Evolutionary conservation across 35 echinoderm and acorn worm species (phyloP).

Genomic region (Ophiothrix spiculata): DNA sequence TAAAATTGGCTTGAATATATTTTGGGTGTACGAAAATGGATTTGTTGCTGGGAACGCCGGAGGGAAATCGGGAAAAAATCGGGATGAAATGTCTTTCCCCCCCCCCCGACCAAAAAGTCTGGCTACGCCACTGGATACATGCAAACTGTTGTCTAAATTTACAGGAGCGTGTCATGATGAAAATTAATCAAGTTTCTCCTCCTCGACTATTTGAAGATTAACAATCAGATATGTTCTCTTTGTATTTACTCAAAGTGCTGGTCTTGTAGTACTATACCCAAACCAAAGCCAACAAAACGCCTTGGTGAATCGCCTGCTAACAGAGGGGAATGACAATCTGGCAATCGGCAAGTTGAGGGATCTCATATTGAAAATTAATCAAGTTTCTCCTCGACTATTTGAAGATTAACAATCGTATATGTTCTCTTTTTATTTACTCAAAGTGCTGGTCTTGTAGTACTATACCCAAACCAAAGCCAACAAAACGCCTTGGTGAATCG

Average conservation of each 20-base stretch:
- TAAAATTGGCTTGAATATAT: too few species aligned
- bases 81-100: too few species aligned
- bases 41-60: too few species aligned
- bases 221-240: neutral
- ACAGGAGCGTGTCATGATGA: too few species aligned
- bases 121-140: too few species aligned
- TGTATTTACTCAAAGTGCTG: slow-evolving; percentile 49
- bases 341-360: slow-evolving; percentile 53
- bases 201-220: neutral
- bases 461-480: slow-evolving; percentile 45
- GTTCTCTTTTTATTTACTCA: neutral
- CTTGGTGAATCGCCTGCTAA: slow-evolving; percentile 51
- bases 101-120: too few species aligned
- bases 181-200: too few species aligned
- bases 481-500: slow-evolving; percentile 55
- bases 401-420: neutral
- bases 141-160: too few species aligned
- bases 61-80: too few species aligned
- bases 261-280: slow-evolving; percentile 45
- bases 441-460: slow-evolving; percentile 63
- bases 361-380: slow-evolving; percentile 51
- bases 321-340: slow-evolving; percentile 36
- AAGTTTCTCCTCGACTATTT: neutral
- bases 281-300: slow-evolving; percentile 51
- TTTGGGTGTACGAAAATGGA: too few species aligned